Conservation (phyloP, 2,797 vertebrate species). For the Mico argentatus region DNA sequence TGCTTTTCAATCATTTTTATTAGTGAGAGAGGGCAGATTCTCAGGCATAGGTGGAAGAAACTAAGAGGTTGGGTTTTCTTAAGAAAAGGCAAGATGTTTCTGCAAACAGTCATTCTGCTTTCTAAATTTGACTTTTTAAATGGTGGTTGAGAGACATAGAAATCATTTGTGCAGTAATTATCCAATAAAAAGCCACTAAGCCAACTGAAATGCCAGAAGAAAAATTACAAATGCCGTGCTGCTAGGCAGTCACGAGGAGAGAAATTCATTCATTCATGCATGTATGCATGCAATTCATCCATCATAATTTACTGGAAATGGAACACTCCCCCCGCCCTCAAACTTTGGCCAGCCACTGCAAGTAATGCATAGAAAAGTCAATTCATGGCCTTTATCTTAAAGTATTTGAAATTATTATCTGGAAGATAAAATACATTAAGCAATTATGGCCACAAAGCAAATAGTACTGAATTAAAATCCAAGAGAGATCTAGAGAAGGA, state of each 20-base stretch:
- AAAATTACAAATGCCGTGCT: conserved; percentile 63
- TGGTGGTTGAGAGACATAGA: conserved; percentile 53
- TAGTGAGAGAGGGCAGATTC: conserved; percentile 64
- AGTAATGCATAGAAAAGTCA: conserved; percentile 21
- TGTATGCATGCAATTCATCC: conserved; percentile 51
- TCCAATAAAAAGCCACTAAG: conserved; percentile 66
- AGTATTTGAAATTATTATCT: conserved; percentile 48
- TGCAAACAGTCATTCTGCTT: conserved; percentile 16
- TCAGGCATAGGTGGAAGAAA: conserved; percentile 52
- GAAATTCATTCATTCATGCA: conserved; percentile 59
- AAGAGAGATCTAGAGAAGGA: neutral
- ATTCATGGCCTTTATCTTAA: neutral
- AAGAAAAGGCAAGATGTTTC: conserved; percentile 54
- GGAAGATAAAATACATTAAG: conserved; percentile 43
- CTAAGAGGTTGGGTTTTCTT: conserved; percentile 35
- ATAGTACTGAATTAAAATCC: conserved; percentile 23
- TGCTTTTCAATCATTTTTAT: conserved; percentile 78
- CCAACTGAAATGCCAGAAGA: conserved; percentile 57
- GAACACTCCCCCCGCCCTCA: neutral
- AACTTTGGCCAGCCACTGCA: neutral
- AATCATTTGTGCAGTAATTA: conserved; percentile 67
- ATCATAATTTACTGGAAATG: conserved; percentile 53
- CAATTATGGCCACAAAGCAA: conserved; percentile 54
- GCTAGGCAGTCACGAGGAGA: conserved; percentile 38
- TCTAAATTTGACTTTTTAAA: conserved; percentile 66